These are phyloP conservation scores for Aphelinus certus DNA, from an alignment of 1,140 invertebrate species.

Conservation along the genomic window DNA sequence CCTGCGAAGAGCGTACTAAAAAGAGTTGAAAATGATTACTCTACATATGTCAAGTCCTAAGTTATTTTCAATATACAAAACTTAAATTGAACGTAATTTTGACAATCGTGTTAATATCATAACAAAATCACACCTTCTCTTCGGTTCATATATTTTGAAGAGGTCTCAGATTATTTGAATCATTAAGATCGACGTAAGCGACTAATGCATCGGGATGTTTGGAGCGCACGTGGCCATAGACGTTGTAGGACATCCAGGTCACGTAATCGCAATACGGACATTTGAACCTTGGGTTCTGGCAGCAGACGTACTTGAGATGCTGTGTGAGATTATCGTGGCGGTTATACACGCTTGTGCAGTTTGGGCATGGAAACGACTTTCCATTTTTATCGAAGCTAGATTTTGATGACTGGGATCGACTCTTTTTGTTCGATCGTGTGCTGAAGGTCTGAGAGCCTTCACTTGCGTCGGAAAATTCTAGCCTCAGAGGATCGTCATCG, in stretches of 20 bases:
- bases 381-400: conserved; percentile 33
- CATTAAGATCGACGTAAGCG: conserved; percentile 25
- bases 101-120: too few species aligned
- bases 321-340: conserved; percentile 67
- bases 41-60: too few species aligned
- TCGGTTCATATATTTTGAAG: conserved; percentile 4
- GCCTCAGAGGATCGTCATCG: background rate
- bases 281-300: conserved; percentile 64
- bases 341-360: conserved; percentile 66
- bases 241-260: conserved; percentile 48
- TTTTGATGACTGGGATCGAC: background rate
- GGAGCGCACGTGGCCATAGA: conserved; percentile 45
- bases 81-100: too few species aligned
- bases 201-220: conserved; percentile 37
- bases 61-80: too few species aligned
- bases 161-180: conserved; percentile 32
- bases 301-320: conserved; percentile 64
- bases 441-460: too few species aligned
- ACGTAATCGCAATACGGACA: conserved; percentile 60
- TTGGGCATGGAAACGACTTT: conserved; percentile 66
- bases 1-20: too few species aligned
- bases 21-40: too few species aligned
- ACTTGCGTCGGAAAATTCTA: background rate
- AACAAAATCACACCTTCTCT: too few species aligned
- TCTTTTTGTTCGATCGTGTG: too few species aligned